Percentiles rank a stretch among this genome's conserved stretches.
Evolutionary conservation across 2,797 vertebrate genomes (phyloP).

Genomic region (Xenopus petersii): DNA sequence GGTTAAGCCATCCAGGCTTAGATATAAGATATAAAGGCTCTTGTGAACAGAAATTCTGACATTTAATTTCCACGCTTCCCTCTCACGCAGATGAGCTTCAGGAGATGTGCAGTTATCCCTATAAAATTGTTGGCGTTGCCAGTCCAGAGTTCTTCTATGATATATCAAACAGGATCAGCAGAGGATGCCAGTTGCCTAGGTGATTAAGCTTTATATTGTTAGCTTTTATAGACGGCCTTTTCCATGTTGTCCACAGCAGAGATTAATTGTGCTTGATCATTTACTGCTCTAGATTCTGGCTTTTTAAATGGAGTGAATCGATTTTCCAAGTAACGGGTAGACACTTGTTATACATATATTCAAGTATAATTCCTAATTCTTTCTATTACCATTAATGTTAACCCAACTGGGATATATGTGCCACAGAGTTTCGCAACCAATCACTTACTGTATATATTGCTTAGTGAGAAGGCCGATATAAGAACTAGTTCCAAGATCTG

Average conservation of each 20-base stretch:
- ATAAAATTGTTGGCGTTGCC: conserved; percentile 27
- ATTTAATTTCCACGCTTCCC: conserved; percentile 23
- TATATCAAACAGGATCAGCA: conserved; percentile 38
- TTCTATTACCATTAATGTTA: conserved; percentile 12
- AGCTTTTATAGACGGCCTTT: conserved; percentile 39
- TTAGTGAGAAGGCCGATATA: too few species aligned
- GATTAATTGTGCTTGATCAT: conserved; percentile 48
- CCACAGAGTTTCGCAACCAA: too few species aligned
- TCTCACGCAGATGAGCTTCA: conserved; percentile 19
- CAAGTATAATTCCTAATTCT: conserved; percentile 12
- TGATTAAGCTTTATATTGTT: conserved; percentile 47
- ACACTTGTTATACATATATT: not conserved
- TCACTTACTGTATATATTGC: too few species aligned
- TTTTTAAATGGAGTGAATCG: conserved; percentile 37
- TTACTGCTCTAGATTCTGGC: conserved; percentile 24
- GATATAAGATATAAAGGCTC: conserved; percentile 26
- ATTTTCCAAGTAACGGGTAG: conserved; percentile 26
- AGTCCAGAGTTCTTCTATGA: conserved; percentile 32
- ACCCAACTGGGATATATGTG: too few species aligned
- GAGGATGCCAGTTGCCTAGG: conserved; percentile 41
- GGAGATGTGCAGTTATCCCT: conserved; percentile 11
- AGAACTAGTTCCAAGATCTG: too few species aligned
- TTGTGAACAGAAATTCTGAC: conserved; percentile 28
- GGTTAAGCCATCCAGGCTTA: conserved; percentile 6
- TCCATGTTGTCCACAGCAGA: conserved; percentile 35